Evolutionary conservation across 2,888 invertebrate genomes (phyloP).

Genomic region (Sympetrum striolatum): DNA sequence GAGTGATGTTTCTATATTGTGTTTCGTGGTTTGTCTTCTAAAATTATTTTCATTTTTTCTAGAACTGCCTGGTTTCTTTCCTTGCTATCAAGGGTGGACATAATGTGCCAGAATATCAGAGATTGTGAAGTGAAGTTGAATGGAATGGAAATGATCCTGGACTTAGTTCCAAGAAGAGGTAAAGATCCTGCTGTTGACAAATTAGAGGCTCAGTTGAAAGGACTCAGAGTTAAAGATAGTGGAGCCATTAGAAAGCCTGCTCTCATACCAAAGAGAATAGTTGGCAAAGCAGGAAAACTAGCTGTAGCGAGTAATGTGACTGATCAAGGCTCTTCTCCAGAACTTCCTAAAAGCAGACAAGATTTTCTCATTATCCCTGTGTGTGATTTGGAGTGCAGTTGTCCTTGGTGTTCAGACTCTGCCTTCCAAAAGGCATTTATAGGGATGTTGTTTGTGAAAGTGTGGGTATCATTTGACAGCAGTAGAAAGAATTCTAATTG

Average conservation of each 20-base stretch:
- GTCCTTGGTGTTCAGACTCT: background rate
- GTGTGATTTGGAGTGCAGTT: background rate
- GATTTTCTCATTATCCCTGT: background rate
- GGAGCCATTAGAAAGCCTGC: background rate
- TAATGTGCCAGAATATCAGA: background rate
- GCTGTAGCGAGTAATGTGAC: background rate
- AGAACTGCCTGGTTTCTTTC: background rate
- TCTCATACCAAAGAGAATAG: background rate
- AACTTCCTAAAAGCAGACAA: background rate
- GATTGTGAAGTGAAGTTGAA: slow-evolving; percentile 6
- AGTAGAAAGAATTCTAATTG: background rate
- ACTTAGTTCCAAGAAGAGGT: background rate
- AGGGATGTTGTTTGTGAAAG: background rate
- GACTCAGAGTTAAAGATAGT: background rate
- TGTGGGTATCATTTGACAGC: background rate
- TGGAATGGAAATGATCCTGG: slow-evolving; percentile 2
- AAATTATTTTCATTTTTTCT: background rate
- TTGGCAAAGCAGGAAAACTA: background rate
- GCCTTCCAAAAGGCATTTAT: slow-evolving; percentile 8
- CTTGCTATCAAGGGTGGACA: background rate
- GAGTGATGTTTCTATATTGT: no score
- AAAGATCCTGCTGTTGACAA: background rate
- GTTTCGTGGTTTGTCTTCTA: background rate
- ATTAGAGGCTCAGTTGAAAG: background rate
- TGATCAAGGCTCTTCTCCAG: background rate